phyloP scores from a whole-genome alignment of 1,140 invertebrate species.

The Panagrolaimus sp. region DNA sequence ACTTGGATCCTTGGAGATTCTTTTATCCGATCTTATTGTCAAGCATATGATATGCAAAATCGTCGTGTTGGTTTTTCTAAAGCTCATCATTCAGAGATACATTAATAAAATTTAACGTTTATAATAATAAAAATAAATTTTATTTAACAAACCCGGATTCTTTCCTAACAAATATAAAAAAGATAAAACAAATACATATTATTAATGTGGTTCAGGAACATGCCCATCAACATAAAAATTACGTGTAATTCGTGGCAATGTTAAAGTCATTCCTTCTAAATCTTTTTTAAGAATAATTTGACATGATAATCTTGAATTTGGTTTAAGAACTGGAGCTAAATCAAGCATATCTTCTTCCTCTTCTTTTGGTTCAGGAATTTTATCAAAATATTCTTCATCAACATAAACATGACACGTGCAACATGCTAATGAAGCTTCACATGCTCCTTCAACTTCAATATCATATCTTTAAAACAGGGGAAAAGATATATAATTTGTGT shows the following conservation, averaged over 20 bases:
- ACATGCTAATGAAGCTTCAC: constrained; percentile 93
- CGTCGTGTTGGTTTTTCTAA: constrained; percentile 11
- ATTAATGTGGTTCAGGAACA: constrained; percentile 79
- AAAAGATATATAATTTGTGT: constrained; percentile 15
- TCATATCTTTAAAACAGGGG: constrained; percentile 65
- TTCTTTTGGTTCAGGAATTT: constrained; percentile 74
- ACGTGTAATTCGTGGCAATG: constrained; percentile 80
- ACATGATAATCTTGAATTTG: constrained; percentile 91
- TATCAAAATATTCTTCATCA: constrained; percentile 71
- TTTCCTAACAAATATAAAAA: background rate
- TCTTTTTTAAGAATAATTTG: constrained; percentile 89
- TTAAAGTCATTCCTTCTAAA: constrained; percentile 79
- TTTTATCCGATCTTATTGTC: constrained; percentile 17
- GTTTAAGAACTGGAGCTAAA: constrained; percentile 87
- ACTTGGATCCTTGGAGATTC: constrained; percentile 19
- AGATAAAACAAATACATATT: background rate
- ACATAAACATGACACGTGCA: constrained; percentile 98
- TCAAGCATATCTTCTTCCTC: constrained; percentile 92
- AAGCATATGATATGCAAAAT: constrained; percentile 15
- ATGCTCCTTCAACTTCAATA: constrained; percentile 94
- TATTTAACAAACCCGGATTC: constrained; percentile 10
- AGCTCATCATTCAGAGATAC: constrained; percentile 5
- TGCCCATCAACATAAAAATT: constrained; percentile 99
- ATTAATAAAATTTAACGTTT: background rate
- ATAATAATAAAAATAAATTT: constrained; percentile 4